Conservation (phyloP, 2,888 invertebrate genomes). For the Idaea biselata region DNA sequence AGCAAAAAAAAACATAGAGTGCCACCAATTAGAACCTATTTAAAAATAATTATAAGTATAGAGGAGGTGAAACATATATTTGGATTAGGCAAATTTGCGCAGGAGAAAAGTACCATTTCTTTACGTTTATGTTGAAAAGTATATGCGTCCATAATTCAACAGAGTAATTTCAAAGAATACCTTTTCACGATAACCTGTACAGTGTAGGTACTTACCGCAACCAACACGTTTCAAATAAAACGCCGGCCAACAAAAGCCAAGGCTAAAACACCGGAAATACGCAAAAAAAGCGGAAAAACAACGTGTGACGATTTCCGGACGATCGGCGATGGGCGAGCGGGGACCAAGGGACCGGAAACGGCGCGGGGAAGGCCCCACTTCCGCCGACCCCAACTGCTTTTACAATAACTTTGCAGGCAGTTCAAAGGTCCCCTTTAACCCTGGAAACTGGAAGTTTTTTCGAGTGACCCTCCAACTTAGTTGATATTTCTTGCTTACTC, state of each 20-base stretch:
- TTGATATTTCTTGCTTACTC: slow-evolving; percentile 14
- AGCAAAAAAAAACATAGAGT: no score
- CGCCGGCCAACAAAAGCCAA: slow-evolving; percentile 19
- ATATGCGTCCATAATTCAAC: no score
- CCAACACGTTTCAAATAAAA: neutral
- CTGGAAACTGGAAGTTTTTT: slow-evolving; percentile 19
- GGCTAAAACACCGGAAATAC: slow-evolving; percentile 30
- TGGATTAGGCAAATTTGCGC: no score
- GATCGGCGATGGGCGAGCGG: slow-evolving; percentile 27
- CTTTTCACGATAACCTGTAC: neutral
- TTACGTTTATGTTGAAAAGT: no score
- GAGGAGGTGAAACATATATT: no score
- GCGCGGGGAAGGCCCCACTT: slow-evolving; percentile 29
- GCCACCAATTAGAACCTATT: no score
- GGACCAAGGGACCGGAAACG: slow-evolving; percentile 27
- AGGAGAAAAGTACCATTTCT: no score
- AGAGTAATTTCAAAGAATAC: no score
- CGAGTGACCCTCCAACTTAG: slow-evolving; percentile 20
- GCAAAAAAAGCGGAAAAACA: slow-evolving; percentile 32
- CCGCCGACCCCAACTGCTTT: slow-evolving; percentile 28
- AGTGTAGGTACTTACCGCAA: neutral
- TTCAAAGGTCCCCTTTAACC: slow-evolving; percentile 21
- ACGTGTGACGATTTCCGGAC: slow-evolving; percentile 40
- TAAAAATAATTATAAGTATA: no score
- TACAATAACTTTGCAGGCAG: slow-evolving; percentile 26